Percentiles rank a stretch among this genome's conserved stretches.
Conservation (phyloP, 92 coral and sea anemone genomes). For the Porites cylindrica region DNA sequence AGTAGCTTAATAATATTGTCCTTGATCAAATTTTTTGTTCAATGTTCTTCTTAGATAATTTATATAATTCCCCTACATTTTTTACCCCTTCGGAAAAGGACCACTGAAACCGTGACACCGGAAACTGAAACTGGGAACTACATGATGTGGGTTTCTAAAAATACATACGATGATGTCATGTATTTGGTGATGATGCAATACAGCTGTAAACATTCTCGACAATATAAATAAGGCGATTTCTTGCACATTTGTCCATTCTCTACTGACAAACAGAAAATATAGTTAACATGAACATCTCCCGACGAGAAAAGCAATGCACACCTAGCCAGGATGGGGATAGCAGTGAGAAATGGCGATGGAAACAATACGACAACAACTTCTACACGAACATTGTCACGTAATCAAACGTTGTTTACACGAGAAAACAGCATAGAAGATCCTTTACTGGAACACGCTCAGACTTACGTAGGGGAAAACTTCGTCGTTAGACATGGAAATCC, state of each 20-base stretch:
- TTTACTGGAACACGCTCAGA: constrained; percentile 56
- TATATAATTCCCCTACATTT: too few relatives aligned
- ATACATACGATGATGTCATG: neutral
- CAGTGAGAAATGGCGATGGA: constrained; percentile 1
- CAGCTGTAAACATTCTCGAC: neutral
- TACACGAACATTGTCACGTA: constrained; percentile 59
- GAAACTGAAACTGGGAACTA: neutral
- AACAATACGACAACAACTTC: constrained; percentile 49
- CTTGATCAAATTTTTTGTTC: too few relatives aligned
- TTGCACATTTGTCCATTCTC: neutral
- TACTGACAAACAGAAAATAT: neutral
- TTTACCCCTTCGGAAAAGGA: too few relatives aligned
- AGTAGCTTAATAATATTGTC: too few relatives aligned
- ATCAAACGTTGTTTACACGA: constrained; percentile 2
- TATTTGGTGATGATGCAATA: neutral
- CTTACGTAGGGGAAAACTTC: constrained; percentile 81
- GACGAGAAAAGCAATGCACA: constrained; percentile 45
- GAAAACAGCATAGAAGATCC: constrained; percentile 49
- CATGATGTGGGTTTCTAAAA: neutral
- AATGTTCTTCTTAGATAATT: too few relatives aligned
- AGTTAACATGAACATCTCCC: constrained; percentile 1
- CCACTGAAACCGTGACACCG: neutral
- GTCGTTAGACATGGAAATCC: constrained; percentile 73
- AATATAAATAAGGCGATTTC: neutral
- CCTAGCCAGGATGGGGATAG: constrained; percentile 48